Conservation (phyloP, 2,113 vertebrate genomes). For the Phalacrocorax aristotelis region DNA sequence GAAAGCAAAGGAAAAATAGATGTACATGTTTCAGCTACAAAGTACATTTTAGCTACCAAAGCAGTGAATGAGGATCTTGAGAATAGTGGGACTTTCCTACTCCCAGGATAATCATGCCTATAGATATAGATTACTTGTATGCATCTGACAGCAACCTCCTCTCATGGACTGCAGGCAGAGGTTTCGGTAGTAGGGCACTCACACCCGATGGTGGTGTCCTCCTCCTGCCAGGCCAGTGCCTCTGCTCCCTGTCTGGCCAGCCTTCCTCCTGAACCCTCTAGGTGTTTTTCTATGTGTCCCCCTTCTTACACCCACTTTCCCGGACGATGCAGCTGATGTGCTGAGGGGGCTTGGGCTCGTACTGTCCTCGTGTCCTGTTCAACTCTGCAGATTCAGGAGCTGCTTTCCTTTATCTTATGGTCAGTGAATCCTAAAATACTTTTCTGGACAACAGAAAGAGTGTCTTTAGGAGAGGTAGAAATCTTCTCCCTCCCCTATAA, state of each 20-base stretch:
- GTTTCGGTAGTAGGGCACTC: background rate
- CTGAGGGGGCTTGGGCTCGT: background rate
- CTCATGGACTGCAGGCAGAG: rapidly evolving
- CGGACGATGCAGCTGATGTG: background rate
- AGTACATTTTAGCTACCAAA: background rate
- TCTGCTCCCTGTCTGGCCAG: background rate
- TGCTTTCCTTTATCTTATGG: background rate
- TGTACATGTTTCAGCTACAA: background rate
- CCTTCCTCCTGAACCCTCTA: too few species aligned
- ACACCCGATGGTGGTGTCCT: rapidly evolving
- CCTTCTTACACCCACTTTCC: background rate
- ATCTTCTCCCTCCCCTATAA: background rate
- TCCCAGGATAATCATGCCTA: background rate
- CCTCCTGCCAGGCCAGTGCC: background rate
- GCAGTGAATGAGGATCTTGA: background rate
- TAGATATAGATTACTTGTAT: background rate
- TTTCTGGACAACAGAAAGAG: background rate
- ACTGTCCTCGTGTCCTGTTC: background rate
- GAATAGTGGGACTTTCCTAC: background rate
- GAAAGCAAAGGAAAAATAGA: background rate
- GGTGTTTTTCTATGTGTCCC: background rate
- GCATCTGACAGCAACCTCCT: background rate
- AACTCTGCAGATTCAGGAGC: background rate
- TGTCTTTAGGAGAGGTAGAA: background rate
- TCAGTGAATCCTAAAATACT: background rate